Evolutionary conservation across 2,113 vertebrate species (phyloP), one percentile per base, ranked within the genome.

Genomic region (Perca schrenkii): DNA sequence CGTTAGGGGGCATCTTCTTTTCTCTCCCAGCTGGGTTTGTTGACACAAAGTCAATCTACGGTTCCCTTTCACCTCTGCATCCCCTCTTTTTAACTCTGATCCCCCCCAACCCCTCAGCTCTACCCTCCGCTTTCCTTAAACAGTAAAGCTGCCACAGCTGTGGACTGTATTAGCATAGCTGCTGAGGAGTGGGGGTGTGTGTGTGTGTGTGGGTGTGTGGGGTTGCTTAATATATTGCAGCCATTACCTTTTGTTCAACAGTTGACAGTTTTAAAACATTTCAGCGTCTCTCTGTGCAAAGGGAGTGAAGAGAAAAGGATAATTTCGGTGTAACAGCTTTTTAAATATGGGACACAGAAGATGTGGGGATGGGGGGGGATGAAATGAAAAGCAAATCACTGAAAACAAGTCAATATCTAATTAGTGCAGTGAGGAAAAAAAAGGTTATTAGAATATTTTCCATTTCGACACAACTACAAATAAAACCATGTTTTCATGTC

Each of bases 71-170:
- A 88, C 85, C 90, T 89, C 83, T 84, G 68, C 88, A 76, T 66
- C 77, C 75, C 91, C 90, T 94, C 91, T 93, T 92, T 94, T 94
- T 93, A 88, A 86, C 79, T 68, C 77, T 19, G 6, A 87, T 85
- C 31, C 91, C 89, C 88, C 64, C 76, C 71, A 90, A 60, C 56
- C 79, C 84, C 92, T 87, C 89, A 15, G 69, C 80, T 83, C 76
- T 70, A 40, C 87, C 63, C 84, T 93, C 68, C 53, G 22, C 85
- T 90, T 88, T 88, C 83, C 86, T 86, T 90, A 91, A 94, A 95
- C 96, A 95, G 95, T 97, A 97, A 98, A 99, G 97, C 96, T 96
- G 96, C 96, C 95, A 97, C 97, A 98, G 97, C 97, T 99, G 97
- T 96, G 97, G 94, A 95, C 96, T 97, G 96, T 98, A 96, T 97